Evolutionary conservation across 2,113 vertebrate genomes (phyloP).

Genomic region (Tympanuchus pallidicinctus): DNA sequence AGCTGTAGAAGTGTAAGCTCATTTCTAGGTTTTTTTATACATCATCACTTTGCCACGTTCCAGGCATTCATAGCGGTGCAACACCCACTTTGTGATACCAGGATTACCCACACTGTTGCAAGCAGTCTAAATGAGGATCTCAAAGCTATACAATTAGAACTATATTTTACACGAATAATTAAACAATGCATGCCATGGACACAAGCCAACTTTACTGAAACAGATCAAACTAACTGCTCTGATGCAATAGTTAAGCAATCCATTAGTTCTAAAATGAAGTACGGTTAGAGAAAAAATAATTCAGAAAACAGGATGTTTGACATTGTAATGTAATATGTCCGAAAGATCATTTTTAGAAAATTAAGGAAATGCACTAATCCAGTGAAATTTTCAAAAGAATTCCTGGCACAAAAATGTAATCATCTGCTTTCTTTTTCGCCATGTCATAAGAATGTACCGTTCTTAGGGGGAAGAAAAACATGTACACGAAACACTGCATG

Average conservation of each 20-base stretch:
- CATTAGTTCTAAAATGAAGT: not conserved
- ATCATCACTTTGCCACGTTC: not conserved
- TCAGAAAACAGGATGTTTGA: not conserved
- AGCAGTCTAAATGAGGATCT: not conserved
- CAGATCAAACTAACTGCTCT: not conserved
- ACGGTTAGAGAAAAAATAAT: not conserved
- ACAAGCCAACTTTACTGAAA: not conserved
- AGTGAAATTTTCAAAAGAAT: not conserved
- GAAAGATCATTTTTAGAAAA: not conserved
- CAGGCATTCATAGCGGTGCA: not conserved
- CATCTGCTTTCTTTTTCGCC: not conserved
- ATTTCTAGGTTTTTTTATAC: not conserved
- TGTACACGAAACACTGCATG: not conserved
- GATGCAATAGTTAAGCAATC: not conserved
- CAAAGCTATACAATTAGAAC: not conserved
- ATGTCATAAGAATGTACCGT: not conserved
- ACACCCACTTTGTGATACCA: not conserved
- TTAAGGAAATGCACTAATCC: not conserved
- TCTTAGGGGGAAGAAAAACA: not conserved
- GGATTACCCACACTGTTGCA: not conserved
- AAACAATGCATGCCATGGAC: not conserved
- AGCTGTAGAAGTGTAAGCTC: slow-evolving; percentile 5
- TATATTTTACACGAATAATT: not conserved
- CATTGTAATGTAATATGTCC: not conserved
- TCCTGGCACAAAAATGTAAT: not conserved